Evolutionary conservation across 2,888 invertebrate genomes (phyloP), one percentile per base, ranked within the genome.

Genomic region (Brachypalpus laphriformis): DNA sequence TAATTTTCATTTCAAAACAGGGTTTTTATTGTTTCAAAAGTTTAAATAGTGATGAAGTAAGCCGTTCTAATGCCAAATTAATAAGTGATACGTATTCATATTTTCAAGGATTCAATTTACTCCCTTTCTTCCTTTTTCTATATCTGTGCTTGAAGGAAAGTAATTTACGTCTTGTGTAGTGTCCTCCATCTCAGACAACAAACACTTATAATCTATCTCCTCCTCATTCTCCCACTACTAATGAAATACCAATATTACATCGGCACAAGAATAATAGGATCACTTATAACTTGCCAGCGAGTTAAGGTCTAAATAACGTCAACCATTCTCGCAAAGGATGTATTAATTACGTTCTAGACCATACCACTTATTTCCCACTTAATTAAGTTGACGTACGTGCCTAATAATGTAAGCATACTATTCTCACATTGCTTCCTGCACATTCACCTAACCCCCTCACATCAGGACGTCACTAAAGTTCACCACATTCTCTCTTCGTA

Each of bases 331-430:
- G 31, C 40, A 47, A 57, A 56, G 56, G 45, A 45, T 14, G 20
- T 70, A 70, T 70, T 70, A 57, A 70, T 70, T 70, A 57, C 70
- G 57, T 47, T 47, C 70, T 20, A 70, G 45, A 22, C 56, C 56
- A 9, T 20, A 20, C 20, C 70, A 70, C 57, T 70, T 70, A 70
- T 70, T 57, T 57, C 34, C 57, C 57, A 70, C 47, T 70, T 70
- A 57, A 70, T 70, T 70, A 70, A 57, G 57, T 57, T 70, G 70
- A 57, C 57, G 45, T 45, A 57, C 34, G 47, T 70, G 57, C n/a
- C 57, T 45, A n/a, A 57, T 31, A 45, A 28, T 37, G 18, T 37
- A 37, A 37, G 57, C 57, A 57, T 34, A 37, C 34, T 34, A 34
- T 56, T 34, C 56, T 14, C 56, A 51, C 51, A n/a, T 51, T 20